A percentile compares a stretch with the other conserved stretches of the same genome.
These are phyloP conservation scores for Magallana angulata DNA, from an alignment of 1,140 invertebrate genomes.

Conservation along the genomic window DNA sequence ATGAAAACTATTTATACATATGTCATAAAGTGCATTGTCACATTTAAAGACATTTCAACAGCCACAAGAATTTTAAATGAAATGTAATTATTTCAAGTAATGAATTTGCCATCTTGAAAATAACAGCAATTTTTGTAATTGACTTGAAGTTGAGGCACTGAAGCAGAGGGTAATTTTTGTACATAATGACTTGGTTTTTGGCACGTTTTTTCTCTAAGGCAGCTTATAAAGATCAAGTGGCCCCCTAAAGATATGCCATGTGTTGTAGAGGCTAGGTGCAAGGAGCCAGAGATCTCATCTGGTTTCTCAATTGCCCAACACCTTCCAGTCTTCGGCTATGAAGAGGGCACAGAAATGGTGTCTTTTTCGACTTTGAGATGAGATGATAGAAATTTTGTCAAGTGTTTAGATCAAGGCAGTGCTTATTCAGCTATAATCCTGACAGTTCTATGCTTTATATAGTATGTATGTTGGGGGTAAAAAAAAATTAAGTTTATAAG, in stretches of 20 bases:
- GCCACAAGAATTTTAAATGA: conserved; percentile 31
- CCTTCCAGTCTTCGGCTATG: neutral
- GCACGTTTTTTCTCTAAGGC: conserved; percentile 6
- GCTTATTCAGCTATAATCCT: too few species aligned
- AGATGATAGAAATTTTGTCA: neutral
- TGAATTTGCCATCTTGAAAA: conserved; percentile 34
- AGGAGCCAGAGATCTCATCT: neutral
- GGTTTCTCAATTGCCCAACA: conserved; percentile 5
- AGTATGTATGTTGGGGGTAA: too few species aligned
- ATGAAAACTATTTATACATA: neutral
- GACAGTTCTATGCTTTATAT: too few species aligned
- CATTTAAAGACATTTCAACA: conserved; percentile 32
- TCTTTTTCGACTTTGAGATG: neutral
- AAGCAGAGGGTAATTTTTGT: conserved; percentile 27
- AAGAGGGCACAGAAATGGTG: neutral
- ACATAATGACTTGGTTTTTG: conserved; percentile 4
- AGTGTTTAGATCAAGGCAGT: too few species aligned
- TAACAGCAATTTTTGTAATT: conserved; percentile 33
- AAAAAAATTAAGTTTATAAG: too few species aligned
- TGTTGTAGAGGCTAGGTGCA: neutral
- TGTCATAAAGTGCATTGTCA: conserved; percentile 26
- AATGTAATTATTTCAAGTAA: conserved; percentile 38
- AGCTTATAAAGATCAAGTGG: conserved; percentile 5
- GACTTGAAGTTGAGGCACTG: conserved; percentile 29
- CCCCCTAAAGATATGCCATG: neutral